A percentile compares a stretch with the other conserved stretches of the same genome.
Conservation (phyloP, 2,888 invertebrate genomes). For the Standfussiana lucernea region DNA sequence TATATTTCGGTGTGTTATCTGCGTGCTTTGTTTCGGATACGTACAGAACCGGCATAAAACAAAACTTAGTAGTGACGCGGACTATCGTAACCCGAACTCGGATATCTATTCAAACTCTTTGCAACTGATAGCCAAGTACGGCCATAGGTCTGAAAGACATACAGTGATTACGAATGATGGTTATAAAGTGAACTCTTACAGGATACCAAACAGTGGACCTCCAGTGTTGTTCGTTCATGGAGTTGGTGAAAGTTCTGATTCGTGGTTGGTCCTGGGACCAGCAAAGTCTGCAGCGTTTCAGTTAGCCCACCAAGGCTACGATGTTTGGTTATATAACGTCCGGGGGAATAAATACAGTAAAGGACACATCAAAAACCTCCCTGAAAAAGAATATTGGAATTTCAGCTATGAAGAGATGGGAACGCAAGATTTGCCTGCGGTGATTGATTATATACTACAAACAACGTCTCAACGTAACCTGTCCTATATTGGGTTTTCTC, state of each 20-base stretch:
- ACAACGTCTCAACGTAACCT: conserved; percentile 74
- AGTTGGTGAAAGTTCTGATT: conserved; percentile 85
- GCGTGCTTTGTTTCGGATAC: conserved; percentile 71
- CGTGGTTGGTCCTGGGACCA: conserved; percentile 84
- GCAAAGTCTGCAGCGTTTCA: conserved; percentile 80
- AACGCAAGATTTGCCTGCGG: conserved; percentile 81
- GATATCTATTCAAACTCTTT: conserved; percentile 80
- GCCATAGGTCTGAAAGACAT: conserved; percentile 77
- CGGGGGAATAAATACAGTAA: conserved; percentile 86
- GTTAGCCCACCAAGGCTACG: conserved; percentile 80
- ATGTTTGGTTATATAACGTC: conserved; percentile 85
- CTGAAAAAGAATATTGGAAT: conserved; percentile 80
- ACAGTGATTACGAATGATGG: conserved; percentile 82
- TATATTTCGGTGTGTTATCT: conserved; percentile 67
- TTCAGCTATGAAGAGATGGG: conserved; percentile 87
- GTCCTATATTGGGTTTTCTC: conserved; percentile 86
- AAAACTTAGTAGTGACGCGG: conserved; percentile 54
- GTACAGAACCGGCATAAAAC: conserved; percentile 64
- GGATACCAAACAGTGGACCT: conserved; percentile 81
- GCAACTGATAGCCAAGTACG: conserved; percentile 81
- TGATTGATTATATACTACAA: conserved; percentile 81
- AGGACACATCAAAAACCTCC: conserved; percentile 74
- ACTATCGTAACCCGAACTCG: conserved; percentile 70
- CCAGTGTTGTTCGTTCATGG: conserved; percentile 84
- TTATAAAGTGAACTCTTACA: conserved; percentile 79